Conservation (phyloP, 2,113 vertebrate species). For the Gyps fulvus region DNA sequence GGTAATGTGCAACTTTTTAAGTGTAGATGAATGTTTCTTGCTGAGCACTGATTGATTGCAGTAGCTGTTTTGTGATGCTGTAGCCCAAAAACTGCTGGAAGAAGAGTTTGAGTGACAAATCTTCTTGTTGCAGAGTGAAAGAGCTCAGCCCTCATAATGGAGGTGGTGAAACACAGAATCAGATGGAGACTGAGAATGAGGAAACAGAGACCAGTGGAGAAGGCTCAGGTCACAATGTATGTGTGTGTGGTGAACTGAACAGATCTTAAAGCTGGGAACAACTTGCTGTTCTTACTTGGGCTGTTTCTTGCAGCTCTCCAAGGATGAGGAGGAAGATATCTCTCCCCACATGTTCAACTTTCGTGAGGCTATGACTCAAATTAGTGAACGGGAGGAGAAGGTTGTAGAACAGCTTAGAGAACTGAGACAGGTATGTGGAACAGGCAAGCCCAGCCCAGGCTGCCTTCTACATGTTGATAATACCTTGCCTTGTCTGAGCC, state of each 20-base stretch:
- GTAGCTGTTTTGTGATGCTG: not conserved
- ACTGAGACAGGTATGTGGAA: conserved; percentile 67
- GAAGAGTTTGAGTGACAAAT: not conserved
- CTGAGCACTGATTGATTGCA: conserved; percentile 5
- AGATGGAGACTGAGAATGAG: conserved; percentile 73
- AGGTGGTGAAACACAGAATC: conserved; percentile 54
- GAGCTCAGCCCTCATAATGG: conserved; percentile 73
- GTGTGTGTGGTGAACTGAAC: not conserved
- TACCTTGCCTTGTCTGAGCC: not conserved
- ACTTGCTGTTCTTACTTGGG: not conserved
- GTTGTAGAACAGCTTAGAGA: conserved; percentile 73
- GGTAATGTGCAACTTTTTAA: not conserved
- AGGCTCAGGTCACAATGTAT: conserved; percentile 39
- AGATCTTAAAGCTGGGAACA: not conserved
- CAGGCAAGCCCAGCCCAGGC: not conserved
- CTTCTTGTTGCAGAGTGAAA: conserved; percentile 74
- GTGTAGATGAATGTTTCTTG: not conserved
- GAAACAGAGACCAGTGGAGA: conserved; percentile 25
- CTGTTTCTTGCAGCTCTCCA: conserved; percentile 58
- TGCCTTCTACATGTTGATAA: not conserved
- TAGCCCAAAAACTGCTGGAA: not conserved
- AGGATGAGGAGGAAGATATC: conserved; percentile 72
- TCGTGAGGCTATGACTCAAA: conserved; percentile 71
- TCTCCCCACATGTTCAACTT: conserved; percentile 72
- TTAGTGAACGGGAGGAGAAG: conserved; percentile 73